Evolutionary conservation across 2,113 vertebrate genomes (phyloP), one percentile per base, ranked within the genome.

Genomic region (Epinephelus lanceolatus): DNA sequence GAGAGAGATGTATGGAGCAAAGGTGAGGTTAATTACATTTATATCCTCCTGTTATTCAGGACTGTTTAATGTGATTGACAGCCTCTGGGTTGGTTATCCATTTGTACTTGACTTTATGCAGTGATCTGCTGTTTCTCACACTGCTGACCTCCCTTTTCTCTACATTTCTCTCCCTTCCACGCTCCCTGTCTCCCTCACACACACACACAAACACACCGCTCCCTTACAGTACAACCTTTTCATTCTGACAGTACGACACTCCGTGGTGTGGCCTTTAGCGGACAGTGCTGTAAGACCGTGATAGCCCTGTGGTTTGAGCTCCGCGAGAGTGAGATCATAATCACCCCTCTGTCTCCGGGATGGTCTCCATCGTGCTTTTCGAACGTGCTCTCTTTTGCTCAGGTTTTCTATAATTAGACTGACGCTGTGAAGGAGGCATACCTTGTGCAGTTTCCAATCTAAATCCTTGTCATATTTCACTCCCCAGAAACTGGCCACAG

Each of bases 401-500:
- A 57, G 19, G 61, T 87, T 78, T 72, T 71, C 83, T 80, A 71
- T 83, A 78, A 90, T 87, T 85, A 90, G 62, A 71, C 71, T 6
- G 9, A 72, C 18, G 37, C 67, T 57, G 67, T 60, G 63, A 45
- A 65, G 47, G 15, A 77, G 33, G 71, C 59, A 70, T 42, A 83
- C 68, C 33, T 25, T 45, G 27, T 71, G 45, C 40, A 18, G 49
- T 67, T 66, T 83, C 25, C 53, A 60, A 45, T 82, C 78, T 86
- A 73, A 88, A 87, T 80, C 76, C 37, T 51, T 86, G 78, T 84
- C 70, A 23, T 88, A 21, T 75, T 88, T 94, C 67, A 84, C 87
- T 93, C 94, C 87, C 63, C 93, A 99, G 98, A 97, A 96, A 83
- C 96, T 99, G 33, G 98, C 97, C 80, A 95, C 96, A 90, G 96